Conservation (phyloP, 1,140 invertebrate species). For the Neodiprion pinetum region DNA sequence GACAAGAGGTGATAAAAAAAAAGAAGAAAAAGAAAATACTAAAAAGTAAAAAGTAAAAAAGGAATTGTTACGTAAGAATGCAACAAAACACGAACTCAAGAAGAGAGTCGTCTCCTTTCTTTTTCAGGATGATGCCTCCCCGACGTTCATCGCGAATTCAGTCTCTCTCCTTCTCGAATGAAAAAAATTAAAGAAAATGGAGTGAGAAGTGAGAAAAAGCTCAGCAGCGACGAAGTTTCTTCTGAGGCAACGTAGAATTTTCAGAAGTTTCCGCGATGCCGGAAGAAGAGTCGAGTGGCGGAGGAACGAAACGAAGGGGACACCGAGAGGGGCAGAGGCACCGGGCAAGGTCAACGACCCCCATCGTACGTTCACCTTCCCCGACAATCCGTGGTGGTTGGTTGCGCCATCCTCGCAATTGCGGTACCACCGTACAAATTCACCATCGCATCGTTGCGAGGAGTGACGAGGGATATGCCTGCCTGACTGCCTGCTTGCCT, state of each 20-base stretch:
- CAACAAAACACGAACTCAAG: background rate
- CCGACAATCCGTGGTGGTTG: conserved; percentile 37
- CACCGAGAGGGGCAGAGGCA: conserved; percentile 16
- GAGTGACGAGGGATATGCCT: conserved; percentile 17
- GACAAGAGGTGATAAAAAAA: too few species aligned
- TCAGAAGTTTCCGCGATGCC: background rate
- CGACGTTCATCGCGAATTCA: background rate
- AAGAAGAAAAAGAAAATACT: too few species aligned
- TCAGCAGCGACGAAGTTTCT: background rate
- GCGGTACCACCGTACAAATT: conserved; percentile 1
- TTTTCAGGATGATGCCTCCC: conserved; percentile 9
- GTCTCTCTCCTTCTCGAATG: background rate
- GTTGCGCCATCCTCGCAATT: conserved; percentile 11
- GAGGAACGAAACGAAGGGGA: background rate
- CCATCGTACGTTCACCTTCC: conserved; percentile 59
- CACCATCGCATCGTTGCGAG: conserved; percentile 38
- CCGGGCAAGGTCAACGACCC: conserved; percentile 51
- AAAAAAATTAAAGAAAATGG: background rate
- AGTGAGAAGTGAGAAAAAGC: background rate
- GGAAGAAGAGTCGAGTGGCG: conserved; percentile 2
- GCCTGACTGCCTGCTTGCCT: background rate
- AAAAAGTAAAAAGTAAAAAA: background rate
- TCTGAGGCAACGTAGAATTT: background rate
- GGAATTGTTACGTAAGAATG: background rate
- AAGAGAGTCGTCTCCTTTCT: conserved; percentile 11